phyloP scores from a whole-genome alignment of 2,113 vertebrate genomes.

The Calidris pygmaea region DNA sequence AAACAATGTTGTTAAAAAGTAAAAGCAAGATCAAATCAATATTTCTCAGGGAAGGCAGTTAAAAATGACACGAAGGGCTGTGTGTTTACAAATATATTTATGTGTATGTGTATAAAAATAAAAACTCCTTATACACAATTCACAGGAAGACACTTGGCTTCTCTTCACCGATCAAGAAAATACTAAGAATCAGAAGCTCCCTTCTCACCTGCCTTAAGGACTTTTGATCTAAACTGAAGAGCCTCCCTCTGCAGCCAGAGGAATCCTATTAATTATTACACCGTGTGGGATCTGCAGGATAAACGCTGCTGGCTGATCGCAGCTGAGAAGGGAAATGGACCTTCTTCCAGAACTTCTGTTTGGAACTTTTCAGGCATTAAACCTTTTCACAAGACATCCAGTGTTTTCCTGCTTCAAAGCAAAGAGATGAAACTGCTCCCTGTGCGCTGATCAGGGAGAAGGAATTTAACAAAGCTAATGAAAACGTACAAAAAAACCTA shows the following conservation, averaged over 20 bases:
- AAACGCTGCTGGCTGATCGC: not conserved
- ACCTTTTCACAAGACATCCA: not conserved
- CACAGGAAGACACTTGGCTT: not conserved
- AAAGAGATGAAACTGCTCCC: not conserved
- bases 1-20: not conserved
- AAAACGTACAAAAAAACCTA: not conserved
- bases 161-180: not conserved
- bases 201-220: not conserved
- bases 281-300: not conserved
- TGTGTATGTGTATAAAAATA: not conserved
- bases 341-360: not conserved
- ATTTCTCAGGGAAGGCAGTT: not conserved
- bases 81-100: no score
- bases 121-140: not conserved
- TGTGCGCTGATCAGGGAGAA: not conserved
- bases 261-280: conserved; percentile 14
- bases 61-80: not conserved
- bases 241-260: not conserved
- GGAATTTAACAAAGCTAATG: not conserved
- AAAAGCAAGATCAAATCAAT: not conserved
- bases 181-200: not conserved
- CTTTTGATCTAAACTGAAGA: not conserved
- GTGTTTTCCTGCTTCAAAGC: not conserved
- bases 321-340: not conserved
- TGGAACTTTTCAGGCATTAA: not conserved